These are phyloP conservation scores for Oreochromis grahami DNA, from an alignment of 2,797 vertebrate genomes.

Conservation along the genomic window DNA sequence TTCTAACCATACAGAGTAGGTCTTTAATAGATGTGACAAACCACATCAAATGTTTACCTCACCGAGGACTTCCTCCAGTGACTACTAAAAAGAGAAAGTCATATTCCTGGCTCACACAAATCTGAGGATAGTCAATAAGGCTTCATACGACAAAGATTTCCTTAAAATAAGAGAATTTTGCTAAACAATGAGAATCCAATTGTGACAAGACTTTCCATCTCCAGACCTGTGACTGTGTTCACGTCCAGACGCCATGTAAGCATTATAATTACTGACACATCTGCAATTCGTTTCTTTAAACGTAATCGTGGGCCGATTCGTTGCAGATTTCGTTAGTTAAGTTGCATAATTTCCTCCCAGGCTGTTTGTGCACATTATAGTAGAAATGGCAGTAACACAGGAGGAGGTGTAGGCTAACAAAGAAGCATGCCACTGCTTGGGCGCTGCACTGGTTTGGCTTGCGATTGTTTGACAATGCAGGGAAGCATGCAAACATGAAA, in stretches of 20 bases:
- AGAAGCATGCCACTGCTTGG: slow-evolving; percentile 50
- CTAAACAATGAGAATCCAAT: background rate
- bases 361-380: slow-evolving; percentile 5
- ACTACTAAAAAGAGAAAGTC: background rate
- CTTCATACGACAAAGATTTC: background rate
- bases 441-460: slow-evolving; percentile 7
- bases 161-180: background rate
- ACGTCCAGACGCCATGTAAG: slow-evolving; percentile 12
- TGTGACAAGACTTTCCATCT: background rate
- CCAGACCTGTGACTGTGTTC: background rate
- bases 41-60: slow-evolving; percentile 22
- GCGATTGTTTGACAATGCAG: slow-evolving; percentile 13
- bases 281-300: background rate
- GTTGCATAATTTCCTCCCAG: background rate
- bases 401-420: slow-evolving; percentile 62
- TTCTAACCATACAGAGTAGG: background rate
- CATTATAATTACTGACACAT: slow-evolving; percentile 18
- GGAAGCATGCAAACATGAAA: background rate
- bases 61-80: background rate
- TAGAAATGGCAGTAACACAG: slow-evolving; percentile 6
- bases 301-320: background rate
- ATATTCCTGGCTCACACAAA: background rate
- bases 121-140: background rate
- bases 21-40: background rate
- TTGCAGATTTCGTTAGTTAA: background rate